These are phyloP conservation scores for Onthophagus sagittarius DNA, from an alignment of 2,888 invertebrate species.

Conservation along the genomic window DNA sequence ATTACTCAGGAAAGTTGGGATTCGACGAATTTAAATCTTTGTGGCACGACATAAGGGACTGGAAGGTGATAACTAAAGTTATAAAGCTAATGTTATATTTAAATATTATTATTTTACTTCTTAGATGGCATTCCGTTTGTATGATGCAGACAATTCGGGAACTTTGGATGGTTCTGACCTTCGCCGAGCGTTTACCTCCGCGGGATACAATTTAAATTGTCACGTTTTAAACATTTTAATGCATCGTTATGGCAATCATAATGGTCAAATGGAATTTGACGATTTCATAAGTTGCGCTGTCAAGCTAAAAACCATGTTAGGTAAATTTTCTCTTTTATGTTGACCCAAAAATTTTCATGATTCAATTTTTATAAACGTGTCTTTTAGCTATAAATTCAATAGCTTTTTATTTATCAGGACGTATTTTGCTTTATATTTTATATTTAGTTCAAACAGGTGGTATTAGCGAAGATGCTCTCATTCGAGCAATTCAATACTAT, in stretches of 20 bases:
- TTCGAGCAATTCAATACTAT: conserved; percentile 20
- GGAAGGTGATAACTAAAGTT: conserved; percentile 72
- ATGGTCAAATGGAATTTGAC: conserved; percentile 84
- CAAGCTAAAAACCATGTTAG: conserved; percentile 91
- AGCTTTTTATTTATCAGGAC: conserved; percentile 1
- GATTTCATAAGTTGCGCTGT: conserved; percentile 94
- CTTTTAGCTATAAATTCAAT: neutral
- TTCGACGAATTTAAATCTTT: conserved; percentile 85
- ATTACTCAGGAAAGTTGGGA: conserved; percentile 87
- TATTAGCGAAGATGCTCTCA: conserved; percentile 22
- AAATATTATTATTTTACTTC: conserved; percentile 33
- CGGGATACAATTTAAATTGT: conserved; percentile 88
- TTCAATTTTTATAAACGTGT: neutral
- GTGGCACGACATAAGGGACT: conserved; percentile 79
- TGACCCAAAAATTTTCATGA: neutral
- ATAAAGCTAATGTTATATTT: neutral
- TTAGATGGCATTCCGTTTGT: conserved; percentile 81
- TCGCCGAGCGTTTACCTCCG: conserved; percentile 80
- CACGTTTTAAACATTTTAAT: conserved; percentile 83
- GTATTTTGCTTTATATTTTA: conserved; percentile 6
- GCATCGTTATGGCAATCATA: conserved; percentile 82
- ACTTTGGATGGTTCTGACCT: conserved; percentile 78
- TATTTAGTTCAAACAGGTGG: conserved; percentile 21
- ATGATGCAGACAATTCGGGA: conserved; percentile 77
- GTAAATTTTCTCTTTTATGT: conserved; percentile 50